These are phyloP conservation scores for Heliocidaris erythrogramma DNA, from an alignment of 35 echinoderm and acorn worm genomes.

Conservation along the genomic window DNA sequence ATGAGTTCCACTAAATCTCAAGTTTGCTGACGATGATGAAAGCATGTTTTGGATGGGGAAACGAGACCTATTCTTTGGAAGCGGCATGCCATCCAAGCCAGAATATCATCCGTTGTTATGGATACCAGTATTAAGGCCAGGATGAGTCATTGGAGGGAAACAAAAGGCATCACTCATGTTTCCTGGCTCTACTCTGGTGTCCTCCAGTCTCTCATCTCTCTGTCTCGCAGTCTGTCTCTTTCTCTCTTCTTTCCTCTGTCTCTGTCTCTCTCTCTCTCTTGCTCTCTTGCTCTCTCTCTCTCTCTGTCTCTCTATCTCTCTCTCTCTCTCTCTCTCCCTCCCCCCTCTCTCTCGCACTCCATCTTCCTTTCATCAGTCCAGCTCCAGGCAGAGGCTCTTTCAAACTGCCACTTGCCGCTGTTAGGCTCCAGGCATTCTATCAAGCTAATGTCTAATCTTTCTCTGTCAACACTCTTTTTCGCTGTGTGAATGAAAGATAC, in stretches of 20 bases:
- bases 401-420: neutral
- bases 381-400: neutral
- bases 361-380: neutral
- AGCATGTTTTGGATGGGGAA: neutral
- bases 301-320: neutral
- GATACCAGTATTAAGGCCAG: conserved; percentile 16
- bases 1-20: neutral
- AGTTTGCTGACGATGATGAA: neutral
- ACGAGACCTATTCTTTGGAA: neutral
- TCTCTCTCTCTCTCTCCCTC: neutral
- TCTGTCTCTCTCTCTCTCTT: neutral
- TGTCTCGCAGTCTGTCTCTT: neutral
- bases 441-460: neutral
- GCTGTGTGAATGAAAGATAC: no score
- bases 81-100: neutral
- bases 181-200: neutral
- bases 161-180: conserved; percentile 52
- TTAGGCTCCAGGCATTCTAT: neutral
- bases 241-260: neutral
- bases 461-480: neutral
- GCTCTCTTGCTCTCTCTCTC: neutral
- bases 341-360: no score
- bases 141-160: conserved; percentile 35
- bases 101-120: conserved; percentile 13
- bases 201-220: neutral